Evolutionary conservation across 1,140 invertebrate species (phyloP).

Genomic region (Papilio polyxenes): DNA sequence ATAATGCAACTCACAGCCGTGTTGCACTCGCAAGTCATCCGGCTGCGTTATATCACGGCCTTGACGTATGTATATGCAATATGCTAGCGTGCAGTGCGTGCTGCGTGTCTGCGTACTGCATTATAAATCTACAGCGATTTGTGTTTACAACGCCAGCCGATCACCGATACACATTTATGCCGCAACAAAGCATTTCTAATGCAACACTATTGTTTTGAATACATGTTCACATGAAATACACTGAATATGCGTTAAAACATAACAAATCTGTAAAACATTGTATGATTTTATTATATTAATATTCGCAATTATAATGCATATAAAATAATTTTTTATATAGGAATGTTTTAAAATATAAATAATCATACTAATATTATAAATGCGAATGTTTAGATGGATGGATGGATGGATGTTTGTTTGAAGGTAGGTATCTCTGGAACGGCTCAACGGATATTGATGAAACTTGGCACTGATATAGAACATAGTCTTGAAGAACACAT

Average conservation of each 20-base stretch:
- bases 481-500: too few relatives aligned
- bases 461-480: too few relatives aligned
- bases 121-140: conserved; percentile 23
- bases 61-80: conserved; percentile 60
- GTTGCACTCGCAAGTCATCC: conserved; percentile 65
- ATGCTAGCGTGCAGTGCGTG: conserved; percentile 53
- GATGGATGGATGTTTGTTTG: too few relatives aligned
- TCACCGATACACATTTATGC: conserved; percentile 28
- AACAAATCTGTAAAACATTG: neutral
- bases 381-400: too few relatives aligned
- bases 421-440: too few relatives aligned
- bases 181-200: conserved; percentile 23
- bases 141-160: conserved; percentile 18
- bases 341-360: too few relatives aligned
- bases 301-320: too few relatives aligned
- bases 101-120: conserved; percentile 23
- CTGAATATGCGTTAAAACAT: neutral
- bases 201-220: conserved; percentile 16
- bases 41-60: conserved; percentile 71
- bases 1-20: conserved; percentile 38
- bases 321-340: too few relatives aligned
- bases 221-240: conserved; percentile 8
- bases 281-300: neutral
- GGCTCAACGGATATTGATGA: too few relatives aligned
- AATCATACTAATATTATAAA: too few relatives aligned